Base-by-base conservation (phyloP, 2,888 invertebrate genomes). In the Erynnis tages region DNA sequence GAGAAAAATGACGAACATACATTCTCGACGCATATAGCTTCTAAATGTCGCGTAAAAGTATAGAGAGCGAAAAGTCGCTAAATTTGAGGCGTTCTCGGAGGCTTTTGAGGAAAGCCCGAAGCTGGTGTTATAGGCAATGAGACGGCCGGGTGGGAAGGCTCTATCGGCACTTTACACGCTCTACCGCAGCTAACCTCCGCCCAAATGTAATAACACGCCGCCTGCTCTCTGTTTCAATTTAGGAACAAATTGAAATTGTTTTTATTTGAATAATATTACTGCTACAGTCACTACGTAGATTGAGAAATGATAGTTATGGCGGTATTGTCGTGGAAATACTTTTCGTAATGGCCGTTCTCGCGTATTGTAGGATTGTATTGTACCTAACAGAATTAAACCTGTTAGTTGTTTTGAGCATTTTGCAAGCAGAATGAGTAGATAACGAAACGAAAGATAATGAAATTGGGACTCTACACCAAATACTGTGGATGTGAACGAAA, bases 231-330 rank as follows among this genome's bases (percentile, higher is more conserved):
- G 85, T 88, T 90, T 90, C 90, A 90, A 90, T 90, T 90, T 90
- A 79, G 80, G 74, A 81, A 82, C 90, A 90, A 90, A 90, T 90
- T 90, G 90, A 88, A 90, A 90, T 89, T 83, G 90, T 87, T 85
- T 87, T 88, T 90, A 88, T 90, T 90, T 90, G 88, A 90, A 90
- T 90, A 90, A 85, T 82, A 86, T 84, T 81, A 75, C 76, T 69
- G 63, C 65, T 61, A 63, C 65, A 64, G 65, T 69, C 59, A 56
- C 56, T 60, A 59, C 54, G 61, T 54, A 60, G 60, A 63, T 63
- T 61, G 61, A 63, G 60, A 62, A 59, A 65, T 62, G 58, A 65
- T 66, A 73, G 73, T 76, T 76, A 72, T 66, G 63, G 63, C 68
- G 67, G 67, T 66, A 69, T 66, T 67, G 64, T 62, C 58, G 47